Base-by-base conservation (phyloP, 2,888 invertebrate species). In the Eremobia ochroleuca region DNA sequence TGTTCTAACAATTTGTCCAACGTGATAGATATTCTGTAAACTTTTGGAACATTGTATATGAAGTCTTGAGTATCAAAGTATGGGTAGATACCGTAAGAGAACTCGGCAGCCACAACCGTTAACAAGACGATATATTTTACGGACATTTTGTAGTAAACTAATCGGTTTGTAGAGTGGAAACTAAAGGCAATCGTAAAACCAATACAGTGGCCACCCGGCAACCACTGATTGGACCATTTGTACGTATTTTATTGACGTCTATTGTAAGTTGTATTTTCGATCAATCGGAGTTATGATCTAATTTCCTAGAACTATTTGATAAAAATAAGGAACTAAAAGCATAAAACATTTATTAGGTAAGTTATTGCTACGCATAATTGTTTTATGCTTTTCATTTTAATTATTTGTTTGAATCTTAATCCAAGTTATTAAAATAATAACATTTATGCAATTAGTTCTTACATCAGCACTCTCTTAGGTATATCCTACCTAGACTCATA, bases 31-130 rank as follows among this genome's bases (percentile, higher is more conserved):
- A 97, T 93, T 84, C 97, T 92, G 76, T 93, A 97, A 31, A 96
- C 97, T 90, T 97, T 96, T 0, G 97, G 96, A n/a, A 97, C 92
- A 91, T 97, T 97, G 77, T 97, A 97, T 59, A 97, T 96, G 81
- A 96, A 96, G 79, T 96, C 97, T 86, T 97, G 96, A 2, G 97
- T 97, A 81, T 97, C 97, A 77, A 96, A 97, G 80, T 96, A 97
- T 4, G 97, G 96, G 83, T 97, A 97, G 76, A 96, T 96, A 55
- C 93, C 92, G n/a, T 85, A 80, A 75, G 86, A 88, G 43, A 80
- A 73, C 11, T 88, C 81, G 6, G 90, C 79, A 25, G 77, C 43
- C 18, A 93, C 70, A 58, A 87, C 82, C 21, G 88, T 85, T 66
- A 95, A 88, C 84, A 94, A 89, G 74, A 90, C 93, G 89, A 94